Percentiles rank a stretch among this genome's conserved stretches.
These are phyloP conservation scores for Drosophila nigromelanica DNA, from an alignment of 1,140 invertebrate species.

Conservation along the genomic window DNA sequence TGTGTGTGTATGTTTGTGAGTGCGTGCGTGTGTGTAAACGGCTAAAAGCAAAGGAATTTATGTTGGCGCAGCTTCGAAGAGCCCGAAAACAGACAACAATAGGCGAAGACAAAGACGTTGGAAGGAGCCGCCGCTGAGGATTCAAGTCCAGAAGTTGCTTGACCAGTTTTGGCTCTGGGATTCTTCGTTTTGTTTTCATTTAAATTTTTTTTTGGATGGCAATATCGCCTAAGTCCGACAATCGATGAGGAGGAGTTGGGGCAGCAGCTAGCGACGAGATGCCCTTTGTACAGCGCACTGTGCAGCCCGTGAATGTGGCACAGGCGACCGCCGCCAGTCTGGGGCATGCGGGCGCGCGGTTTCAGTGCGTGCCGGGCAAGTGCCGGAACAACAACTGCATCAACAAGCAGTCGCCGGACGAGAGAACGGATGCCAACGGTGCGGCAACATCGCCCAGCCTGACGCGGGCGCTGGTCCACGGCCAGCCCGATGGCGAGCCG, in stretches of 20 bases:
- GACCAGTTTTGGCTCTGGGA: slow-evolving; percentile 61
- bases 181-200: slow-evolving; percentile 6
- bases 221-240: too few relatives aligned
- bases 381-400: slow-evolving; percentile 83
- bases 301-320: slow-evolving; percentile 88
- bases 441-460: slow-evolving; percentile 29
- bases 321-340: slow-evolving; percentile 85
- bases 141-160: slow-evolving; percentile 77
- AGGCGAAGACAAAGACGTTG: slow-evolving; percentile 48
- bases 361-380: slow-evolving; percentile 75
- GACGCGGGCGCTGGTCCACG: slow-evolving; percentile 52
- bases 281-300: slow-evolving; percentile 90
- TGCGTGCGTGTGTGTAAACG: slow-evolving; percentile 29
- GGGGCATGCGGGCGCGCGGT: slow-evolving; percentile 74
- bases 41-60: slow-evolving; percentile 68
- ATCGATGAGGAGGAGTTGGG: background rate
- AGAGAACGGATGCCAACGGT: slow-evolving; percentile 2
- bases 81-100: slow-evolving; percentile 67
- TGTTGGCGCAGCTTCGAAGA: slow-evolving; percentile 42
- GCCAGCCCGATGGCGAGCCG: slow-evolving; percentile 33
- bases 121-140: slow-evolving; percentile 48
- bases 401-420: slow-evolving; percentile 62
- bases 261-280: slow-evolving; percentile 83
- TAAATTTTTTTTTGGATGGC: slow-evolving; percentile 14
- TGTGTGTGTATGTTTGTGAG: slow-evolving; percentile 2